Conservation (phyloP, 2,113 vertebrate species). For the Oxyura jamaicensis region DNA sequence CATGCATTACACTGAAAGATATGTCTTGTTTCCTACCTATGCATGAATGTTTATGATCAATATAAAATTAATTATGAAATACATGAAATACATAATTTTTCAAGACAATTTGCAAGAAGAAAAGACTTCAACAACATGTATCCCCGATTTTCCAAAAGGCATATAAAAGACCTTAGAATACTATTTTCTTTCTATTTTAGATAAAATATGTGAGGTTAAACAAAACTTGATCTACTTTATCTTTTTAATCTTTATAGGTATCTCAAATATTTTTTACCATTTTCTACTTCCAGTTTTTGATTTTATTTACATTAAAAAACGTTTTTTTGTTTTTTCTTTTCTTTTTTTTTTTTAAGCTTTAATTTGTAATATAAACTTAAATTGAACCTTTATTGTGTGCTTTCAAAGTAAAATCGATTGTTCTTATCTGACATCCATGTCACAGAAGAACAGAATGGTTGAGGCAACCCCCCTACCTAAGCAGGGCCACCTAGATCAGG, state of each 20-base stretch:
- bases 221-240: not conserved
- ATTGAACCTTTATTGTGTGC: not conserved
- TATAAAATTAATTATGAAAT: not conserved
- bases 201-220: not conserved
- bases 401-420: not conserved
- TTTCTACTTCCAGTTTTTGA: not conserved
- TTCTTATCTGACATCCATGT: not conserved
- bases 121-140: not conserved
- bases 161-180: not conserved
- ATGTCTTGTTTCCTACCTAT: not conserved
- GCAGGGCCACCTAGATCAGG: no score
- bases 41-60: not conserved
- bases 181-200: not conserved
- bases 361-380: not conserved
- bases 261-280: not conserved
- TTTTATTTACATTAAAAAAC: not conserved
- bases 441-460: not conserved
- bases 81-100: not conserved
- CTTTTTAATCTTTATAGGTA: not conserved
- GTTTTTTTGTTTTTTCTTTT: not conserved
- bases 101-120: not conserved
- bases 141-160: not conserved
- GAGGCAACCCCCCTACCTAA: not conserved
- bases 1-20: not conserved
- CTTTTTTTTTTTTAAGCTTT: not conserved